Base-by-base conservation (phyloP, 2,797 vertebrate species). In the Rousettus madagascariensis region DNA sequence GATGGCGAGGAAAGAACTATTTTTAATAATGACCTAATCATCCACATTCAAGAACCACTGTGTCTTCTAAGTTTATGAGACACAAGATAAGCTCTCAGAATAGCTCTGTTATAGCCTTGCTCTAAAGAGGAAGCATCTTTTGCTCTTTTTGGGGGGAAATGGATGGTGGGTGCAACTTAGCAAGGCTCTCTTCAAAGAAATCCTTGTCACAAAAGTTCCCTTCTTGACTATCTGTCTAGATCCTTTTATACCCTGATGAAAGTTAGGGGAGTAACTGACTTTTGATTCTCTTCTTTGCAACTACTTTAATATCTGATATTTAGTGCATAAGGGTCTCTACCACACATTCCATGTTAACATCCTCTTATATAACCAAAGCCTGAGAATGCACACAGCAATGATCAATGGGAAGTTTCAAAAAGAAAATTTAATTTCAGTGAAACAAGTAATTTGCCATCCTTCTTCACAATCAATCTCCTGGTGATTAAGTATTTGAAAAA, bases 351-450 rank as follows among this genome's bases (percentile, higher is more conserved):
- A 22, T 75, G 69, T 77, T 57, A 53, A 49, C 10, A 28, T 41
- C 69, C 11, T 10, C 59, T 75, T 38, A 77, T 6, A 49, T 17
- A 92, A 68, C 19, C 77, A 13, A 85, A 71, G 51, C 46, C 63
- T 91, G n/a, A 16, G 63, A 71, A 75, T 59, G 6, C 1, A 13
- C 11, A 57, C 22, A 51, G 49, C 22, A 72, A 66, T 26, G 5
- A 68, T 22, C 36, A 82, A 68, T 15, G 43, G 20, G 36, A 38
- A 66, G 8, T n/a, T 77, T 63, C 80, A 26, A 94, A 72, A 84
- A 93, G 10, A 66, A 90, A 49, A 19, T 71, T 77, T 78, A 66
- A 93, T 95, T 89, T 79, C 43, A 59, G n/a, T 71, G 65, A 87
- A 90, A 95, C 0, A 38, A 22, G 26, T 28, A 65, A 57, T 71